Conservation (phyloP, 1,140 invertebrate genomes). For the Hylyphantes graminicola region DNA sequence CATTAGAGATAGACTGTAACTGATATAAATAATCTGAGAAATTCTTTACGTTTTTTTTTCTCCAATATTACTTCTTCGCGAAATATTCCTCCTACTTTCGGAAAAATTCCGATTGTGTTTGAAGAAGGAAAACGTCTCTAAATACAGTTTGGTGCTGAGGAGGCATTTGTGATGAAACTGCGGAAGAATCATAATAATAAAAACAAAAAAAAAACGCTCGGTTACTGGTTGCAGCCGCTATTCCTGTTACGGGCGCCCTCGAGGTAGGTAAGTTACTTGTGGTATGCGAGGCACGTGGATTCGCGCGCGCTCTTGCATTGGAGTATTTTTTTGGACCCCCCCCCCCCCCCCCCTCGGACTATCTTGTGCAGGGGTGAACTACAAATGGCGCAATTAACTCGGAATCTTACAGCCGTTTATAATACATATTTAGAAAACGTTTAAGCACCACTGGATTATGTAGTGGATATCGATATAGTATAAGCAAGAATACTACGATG, state of each 20-base stretch:
- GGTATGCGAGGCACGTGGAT: constrained; percentile 55
- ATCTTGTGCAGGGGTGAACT: constrained; percentile 11
- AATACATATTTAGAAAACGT: no score
- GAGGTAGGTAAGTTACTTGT: constrained; percentile 38
- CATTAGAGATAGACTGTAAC: no score
- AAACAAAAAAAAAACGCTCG: constrained; percentile 11
- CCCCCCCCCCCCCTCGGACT: constrained; percentile 6
- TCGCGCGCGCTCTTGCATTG: constrained; percentile 45
- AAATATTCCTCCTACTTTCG: no score
- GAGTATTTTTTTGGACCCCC: constrained; percentile 5
- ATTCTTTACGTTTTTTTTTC: no score
- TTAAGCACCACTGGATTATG: no score
- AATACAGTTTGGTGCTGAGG: not conserved
- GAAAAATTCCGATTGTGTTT: no score
- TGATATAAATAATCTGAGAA: no score
- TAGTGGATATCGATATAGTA: no score
- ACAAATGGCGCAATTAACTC: constrained; percentile 2
- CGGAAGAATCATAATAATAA: not conserved
- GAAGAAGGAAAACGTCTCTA: no score
- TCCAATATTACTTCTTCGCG: no score
- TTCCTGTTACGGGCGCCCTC: constrained; percentile 51
- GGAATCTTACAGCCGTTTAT: no score
- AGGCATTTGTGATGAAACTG: not conserved
- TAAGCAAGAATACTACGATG: no score
- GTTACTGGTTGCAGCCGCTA: constrained; percentile 32